Evolutionary conservation across 2,797 vertebrate species (phyloP), one percentile per base, ranked within the genome.

Genomic region (Dallia pectoralis): DNA sequence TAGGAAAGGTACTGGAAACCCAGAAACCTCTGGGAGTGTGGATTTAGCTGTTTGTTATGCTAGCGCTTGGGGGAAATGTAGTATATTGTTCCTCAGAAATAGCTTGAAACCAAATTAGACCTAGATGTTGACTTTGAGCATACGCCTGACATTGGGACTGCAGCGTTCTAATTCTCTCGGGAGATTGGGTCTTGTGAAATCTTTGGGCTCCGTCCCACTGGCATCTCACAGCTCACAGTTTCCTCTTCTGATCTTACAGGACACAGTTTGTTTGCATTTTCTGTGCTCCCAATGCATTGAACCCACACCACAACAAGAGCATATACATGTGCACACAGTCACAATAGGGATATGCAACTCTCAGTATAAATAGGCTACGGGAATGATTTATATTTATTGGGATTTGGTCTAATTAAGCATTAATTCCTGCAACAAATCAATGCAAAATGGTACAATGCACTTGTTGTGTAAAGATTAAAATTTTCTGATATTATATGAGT

Each of bases 201-300:
- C 3, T 56, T 56, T 22, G 53, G 53, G 22, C 53, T 56, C 14
- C 2, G n/a, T 44, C 40, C 40, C 40, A 44, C 40, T 44, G 2
- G 72, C 19, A 72, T 86, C 74, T 90, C 80, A 74, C 82, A 74
- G 64, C 75, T 80, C 81, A 71, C 65, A 77, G 47, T 48, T 11
- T 76, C 84, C 75, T 66, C 73, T 19, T 63, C 51, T 53, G 51
- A 53, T 67, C 63, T 83, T 74, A 77, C 62, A 65, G 73, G 56
- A 6, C 3, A 18, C 15, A 33, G 25, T 72, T 62, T 11, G 61
- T 69, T 75, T 74, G 53, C 49, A 73, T 68, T 84, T 81, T 61
- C 51, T 78, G 15, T 75, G 29, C 22, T 65, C 25, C 59, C 62
- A 22, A 6, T 36, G 33, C 3, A 36, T 7, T 36, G 33, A 36